A percentile compares a stretch with the other conserved stretches of the same genome.
These are phyloP conservation scores for Suillia variegata DNA, from an alignment of 2,888 invertebrate genomes.

Conservation along the genomic window DNA sequence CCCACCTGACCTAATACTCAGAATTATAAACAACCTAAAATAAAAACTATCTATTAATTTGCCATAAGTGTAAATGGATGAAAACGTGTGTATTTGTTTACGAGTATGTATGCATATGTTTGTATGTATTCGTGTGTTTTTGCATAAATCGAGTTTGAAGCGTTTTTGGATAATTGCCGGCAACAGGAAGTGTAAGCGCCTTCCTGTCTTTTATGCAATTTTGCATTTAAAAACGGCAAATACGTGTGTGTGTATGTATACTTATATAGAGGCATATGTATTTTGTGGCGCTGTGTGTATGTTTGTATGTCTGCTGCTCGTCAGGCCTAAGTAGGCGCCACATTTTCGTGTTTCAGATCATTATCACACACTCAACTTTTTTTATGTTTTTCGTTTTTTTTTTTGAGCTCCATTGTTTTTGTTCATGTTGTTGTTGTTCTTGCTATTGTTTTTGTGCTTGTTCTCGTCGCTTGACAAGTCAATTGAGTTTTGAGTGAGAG, in stretches of 20 bases:
- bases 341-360: constrained; percentile 5
- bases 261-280: no score
- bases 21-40: no score
- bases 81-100: background rate
- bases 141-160: background rate
- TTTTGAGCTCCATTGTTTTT: background rate
- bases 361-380: no score
- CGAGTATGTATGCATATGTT: background rate
- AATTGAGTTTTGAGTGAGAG: no score
- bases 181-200: constrained; percentile 8
- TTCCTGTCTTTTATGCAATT: background rate
- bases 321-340: constrained; percentile 11
- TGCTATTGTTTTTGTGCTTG: background rate
- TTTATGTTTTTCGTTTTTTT: no score
- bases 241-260: background rate
- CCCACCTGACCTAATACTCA: no score
- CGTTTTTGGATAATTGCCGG: constrained; percentile 12
- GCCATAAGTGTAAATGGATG: constrained; percentile 2
- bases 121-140: background rate
- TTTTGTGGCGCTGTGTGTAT: background rate
- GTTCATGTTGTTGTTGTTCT: background rate
- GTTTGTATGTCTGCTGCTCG: background rate
- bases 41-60: no score
- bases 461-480: background rate
- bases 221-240: background rate